phyloP scores from a whole-genome alignment of 2,113 vertebrate genomes.

The Acrocephalus kingi region DNA sequence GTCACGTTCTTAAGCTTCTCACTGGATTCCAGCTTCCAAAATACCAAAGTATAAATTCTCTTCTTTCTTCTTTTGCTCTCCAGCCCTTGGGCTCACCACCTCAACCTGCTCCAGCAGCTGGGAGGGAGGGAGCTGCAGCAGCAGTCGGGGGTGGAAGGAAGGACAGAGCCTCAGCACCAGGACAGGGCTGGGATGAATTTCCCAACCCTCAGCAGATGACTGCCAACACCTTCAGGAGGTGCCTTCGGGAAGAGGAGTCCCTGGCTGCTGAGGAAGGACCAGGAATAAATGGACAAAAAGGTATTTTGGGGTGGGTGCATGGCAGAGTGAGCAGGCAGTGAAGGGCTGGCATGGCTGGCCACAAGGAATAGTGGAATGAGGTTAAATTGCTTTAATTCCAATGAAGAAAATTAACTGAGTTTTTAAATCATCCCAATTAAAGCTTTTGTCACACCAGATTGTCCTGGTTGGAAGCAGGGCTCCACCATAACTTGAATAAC shows the following conservation, averaged over 20 bases:
- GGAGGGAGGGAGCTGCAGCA: not conserved
- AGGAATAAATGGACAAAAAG: not conserved
- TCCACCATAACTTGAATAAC: not conserved
- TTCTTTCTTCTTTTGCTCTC: constrained; percentile 29
- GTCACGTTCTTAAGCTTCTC: constrained; percentile 55
- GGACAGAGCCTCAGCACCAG: not conserved
- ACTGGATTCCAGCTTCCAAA: constrained; percentile 59
- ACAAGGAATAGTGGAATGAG: not conserved
- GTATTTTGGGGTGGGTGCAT: not conserved
- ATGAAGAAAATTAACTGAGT: not conserved
- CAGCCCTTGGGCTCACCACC: not conserved
- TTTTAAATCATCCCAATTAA: not conserved
- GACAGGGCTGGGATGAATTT: not conserved
- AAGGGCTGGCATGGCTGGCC: not conserved
- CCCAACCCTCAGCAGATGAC: not conserved
- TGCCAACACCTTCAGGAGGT: not conserved
- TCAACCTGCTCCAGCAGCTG: constrained; percentile 31
- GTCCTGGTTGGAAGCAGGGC: not conserved
- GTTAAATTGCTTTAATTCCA: not conserved
- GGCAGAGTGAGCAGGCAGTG: not conserved
- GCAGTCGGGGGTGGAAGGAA: not conserved
- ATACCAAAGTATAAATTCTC: constrained; percentile 48
- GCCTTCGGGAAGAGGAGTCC: not conserved
- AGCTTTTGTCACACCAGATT: not conserved
- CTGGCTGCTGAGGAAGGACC: not conserved